phyloP scores from a whole-genome alignment of 2,888 invertebrate species.

The Heliconius ismenius region DNA sequence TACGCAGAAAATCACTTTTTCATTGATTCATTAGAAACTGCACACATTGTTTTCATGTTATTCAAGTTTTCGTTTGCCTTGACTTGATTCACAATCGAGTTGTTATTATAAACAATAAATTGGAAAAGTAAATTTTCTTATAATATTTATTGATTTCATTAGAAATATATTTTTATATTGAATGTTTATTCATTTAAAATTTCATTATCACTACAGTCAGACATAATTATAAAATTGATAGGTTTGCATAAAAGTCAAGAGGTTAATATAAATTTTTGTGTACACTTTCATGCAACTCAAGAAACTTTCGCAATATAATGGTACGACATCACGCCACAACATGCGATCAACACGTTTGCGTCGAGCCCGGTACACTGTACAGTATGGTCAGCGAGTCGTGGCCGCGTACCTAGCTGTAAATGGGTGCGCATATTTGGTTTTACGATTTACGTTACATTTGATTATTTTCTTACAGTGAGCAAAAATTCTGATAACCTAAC shows the following conservation, averaged over 20 bases:
- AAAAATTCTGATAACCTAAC: too few relatives aligned
- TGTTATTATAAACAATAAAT: neutral
- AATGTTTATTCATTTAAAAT: too few relatives aligned
- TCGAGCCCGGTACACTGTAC: slow-evolving; percentile 34
- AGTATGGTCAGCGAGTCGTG: neutral
- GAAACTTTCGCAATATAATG: slow-evolving; percentile 67
- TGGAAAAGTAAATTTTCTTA: neutral
- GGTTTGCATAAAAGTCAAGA: slow-evolving; percentile 11
- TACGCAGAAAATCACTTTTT: neutral
- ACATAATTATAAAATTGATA: neutral
- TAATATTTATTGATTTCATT: neutral
- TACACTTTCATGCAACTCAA: slow-evolving; percentile 29
- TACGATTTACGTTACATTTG: too few relatives aligned
- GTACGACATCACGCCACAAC: slow-evolving; percentile 73
- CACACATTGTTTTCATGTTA: slow-evolving; percentile 2
- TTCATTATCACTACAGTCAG: neutral
- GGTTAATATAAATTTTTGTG: slow-evolving; percentile 21
- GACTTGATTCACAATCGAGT: neutral
- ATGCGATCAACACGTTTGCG: slow-evolving; percentile 60
- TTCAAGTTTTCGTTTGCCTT: slow-evolving; percentile 5
- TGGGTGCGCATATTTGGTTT: too few relatives aligned
- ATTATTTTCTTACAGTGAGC: too few relatives aligned
- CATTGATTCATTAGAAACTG: slow-evolving; percentile 3
- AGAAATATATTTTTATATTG: neutral
- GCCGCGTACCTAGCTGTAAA: too few relatives aligned